These are phyloP conservation scores for Pterobdella sp. DNA, from an alignment of 2,888 invertebrate species.

Conservation along the genomic window DNA sequence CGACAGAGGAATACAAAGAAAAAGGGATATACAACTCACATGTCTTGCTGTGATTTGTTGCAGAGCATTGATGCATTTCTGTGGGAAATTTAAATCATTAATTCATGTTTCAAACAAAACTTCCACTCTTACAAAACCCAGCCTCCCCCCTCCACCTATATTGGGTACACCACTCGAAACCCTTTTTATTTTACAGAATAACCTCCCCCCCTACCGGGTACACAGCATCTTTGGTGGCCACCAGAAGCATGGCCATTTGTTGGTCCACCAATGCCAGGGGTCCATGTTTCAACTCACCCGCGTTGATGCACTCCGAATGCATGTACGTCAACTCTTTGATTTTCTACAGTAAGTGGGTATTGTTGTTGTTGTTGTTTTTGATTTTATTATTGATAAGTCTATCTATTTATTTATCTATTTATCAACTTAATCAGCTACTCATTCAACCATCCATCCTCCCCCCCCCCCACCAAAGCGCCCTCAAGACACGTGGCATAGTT, in stretches of 20 bases:
- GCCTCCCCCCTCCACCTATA: not conserved
- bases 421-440: not conserved
- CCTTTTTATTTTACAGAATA: not conserved
- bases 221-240: conserved; percentile 89
- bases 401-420: not conserved
- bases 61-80: conserved; percentile 96
- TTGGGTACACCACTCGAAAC: not conserved
- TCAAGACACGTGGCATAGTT: conserved; percentile 98
- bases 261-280: conserved; percentile 94
- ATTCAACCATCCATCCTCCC: not conserved
- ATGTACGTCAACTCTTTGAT: conserved; percentile 98
- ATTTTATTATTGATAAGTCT: not conserved
- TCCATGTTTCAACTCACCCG: conserved; percentile 97
- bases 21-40: conserved; percentile 45
- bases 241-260: conserved; percentile 96
- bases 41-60: conserved; percentile 69
- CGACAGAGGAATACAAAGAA: not conserved
- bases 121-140: not conserved
- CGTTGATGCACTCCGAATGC: conserved; percentile 87
- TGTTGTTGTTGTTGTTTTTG: too few relatives aligned
- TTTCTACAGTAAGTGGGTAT: conserved; percentile 60
- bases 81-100: conserved; percentile 38
- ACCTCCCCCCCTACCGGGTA: conserved; percentile 59
- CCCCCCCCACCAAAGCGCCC: conserved; percentile 58
- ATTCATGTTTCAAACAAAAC: not conserved